Evolutionary conservation across 2,113 vertebrate species (phyloP).

Genomic region (Xenopus borealis): DNA sequence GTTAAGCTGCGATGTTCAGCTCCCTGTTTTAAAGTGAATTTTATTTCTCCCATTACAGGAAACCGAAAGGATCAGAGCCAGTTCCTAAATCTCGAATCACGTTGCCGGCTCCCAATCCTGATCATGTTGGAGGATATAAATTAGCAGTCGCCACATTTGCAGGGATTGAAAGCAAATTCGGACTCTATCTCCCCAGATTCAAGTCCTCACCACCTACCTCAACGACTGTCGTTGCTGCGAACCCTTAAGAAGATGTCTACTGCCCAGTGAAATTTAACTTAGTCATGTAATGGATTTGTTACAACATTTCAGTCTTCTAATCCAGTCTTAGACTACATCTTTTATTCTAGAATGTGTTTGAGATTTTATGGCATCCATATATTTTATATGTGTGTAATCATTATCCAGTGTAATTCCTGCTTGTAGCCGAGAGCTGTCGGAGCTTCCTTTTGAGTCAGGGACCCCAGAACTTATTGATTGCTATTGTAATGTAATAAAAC

Average conservation of each 20-base stretch:
- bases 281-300: slow-evolving; percentile 44
- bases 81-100: slow-evolving; percentile 80
- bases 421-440: slow-evolving; percentile 45
- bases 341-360: slow-evolving; percentile 49
- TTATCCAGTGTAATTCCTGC: slow-evolving; percentile 54
- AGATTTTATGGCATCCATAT: slow-evolving; percentile 54
- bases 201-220: slow-evolving; percentile 62
- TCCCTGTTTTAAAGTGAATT: too few species aligned
- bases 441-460: slow-evolving; percentile 51
- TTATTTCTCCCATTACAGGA: slow-evolving; percentile 62
- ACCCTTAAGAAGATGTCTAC: slow-evolving; percentile 40
- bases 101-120: slow-evolving; percentile 79
- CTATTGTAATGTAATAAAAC: too few species aligned
- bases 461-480: slow-evolving; percentile 56
- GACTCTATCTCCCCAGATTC: slow-evolving; percentile 87
- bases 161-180: slow-evolving; percentile 89
- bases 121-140: slow-evolving; percentile 85
- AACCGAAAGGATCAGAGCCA: slow-evolving; percentile 72
- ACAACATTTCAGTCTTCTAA: slow-evolving; percentile 47
- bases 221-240: slow-evolving; percentile 48
- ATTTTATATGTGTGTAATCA: slow-evolving; percentile 52
- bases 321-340: slow-evolving; percentile 51
- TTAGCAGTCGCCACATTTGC: slow-evolving; percentile 84
- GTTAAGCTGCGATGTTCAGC: too few species aligned
- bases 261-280: slow-evolving; percentile 5